Percentiles rank a stretch among this genome's conserved stretches.
Conservation (phyloP, 2,888 invertebrate species). For the Eupithecia insigniata region DNA sequence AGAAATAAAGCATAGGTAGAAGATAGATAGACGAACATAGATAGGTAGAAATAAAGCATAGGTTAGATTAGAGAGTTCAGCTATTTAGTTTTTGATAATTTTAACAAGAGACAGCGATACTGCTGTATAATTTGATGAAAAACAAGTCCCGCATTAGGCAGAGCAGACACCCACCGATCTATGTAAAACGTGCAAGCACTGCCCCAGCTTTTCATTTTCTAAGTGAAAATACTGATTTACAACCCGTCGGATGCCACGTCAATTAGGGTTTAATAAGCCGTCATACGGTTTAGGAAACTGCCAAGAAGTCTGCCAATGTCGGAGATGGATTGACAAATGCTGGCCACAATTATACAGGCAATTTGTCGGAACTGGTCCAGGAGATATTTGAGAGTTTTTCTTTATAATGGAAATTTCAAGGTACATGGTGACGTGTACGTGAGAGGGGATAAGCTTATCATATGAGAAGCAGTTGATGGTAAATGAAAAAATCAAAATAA, state of each 20-base stretch:
- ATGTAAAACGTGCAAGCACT: conserved; percentile 57
- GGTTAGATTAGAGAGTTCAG: not conserved
- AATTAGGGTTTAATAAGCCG: conserved; percentile 56
- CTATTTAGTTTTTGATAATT: not conserved
- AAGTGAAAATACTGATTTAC: conserved; percentile 64
- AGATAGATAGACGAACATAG: no score
- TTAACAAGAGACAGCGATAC: not conserved
- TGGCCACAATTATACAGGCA: conserved; percentile 42
- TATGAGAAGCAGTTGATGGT: not conserved
- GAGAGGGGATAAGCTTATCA: not conserved
- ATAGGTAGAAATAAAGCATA: not conserved
- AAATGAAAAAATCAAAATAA: not conserved
- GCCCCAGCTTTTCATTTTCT: conserved; percentile 57
- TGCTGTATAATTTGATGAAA: conserved; percentile 16
- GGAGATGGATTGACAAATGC: conserved; percentile 51
- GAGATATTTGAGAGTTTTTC: conserved; percentile 20
- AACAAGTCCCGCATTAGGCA: conserved; percentile 20
- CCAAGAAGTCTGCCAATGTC: conserved; percentile 14
- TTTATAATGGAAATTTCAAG: conserved; percentile 21
- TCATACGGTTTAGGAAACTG: conserved; percentile 50
- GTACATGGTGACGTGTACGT: not conserved
- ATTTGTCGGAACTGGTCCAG: conserved; percentile 24
- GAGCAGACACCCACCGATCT: conserved; percentile 45
- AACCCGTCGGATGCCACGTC: conserved; percentile 57
- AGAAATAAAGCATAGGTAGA: no score